A percentile compares a stretch with the other conserved stretches of the same genome.
Conservation (phyloP, 2,888 invertebrate species). For the Nephrotoma flavescens region DNA sequence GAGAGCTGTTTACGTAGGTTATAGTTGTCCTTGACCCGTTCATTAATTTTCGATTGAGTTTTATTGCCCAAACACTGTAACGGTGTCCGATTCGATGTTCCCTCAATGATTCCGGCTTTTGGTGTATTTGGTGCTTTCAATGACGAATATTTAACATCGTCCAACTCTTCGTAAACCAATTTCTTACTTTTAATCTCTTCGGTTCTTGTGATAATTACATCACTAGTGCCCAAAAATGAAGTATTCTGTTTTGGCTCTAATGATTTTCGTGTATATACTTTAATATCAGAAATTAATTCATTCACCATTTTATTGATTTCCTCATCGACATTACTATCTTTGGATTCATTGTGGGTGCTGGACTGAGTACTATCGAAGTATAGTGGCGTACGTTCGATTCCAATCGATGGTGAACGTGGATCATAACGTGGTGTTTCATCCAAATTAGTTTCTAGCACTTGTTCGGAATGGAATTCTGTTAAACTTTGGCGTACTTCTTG, state of each 20-base stretch:
- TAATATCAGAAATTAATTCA: slow-evolving; percentile 1
- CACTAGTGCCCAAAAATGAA: too few relatives aligned
- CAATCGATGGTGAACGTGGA: slow-evolving; percentile 26
- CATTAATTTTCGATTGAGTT: neutral
- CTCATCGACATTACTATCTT: neutral
- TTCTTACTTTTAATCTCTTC: neutral
- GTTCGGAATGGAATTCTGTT: neutral
- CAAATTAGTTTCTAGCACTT: neutral
- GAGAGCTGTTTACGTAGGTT: neutral
- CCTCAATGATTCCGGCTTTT: neutral
- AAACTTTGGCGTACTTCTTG: neutral
- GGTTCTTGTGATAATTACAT: neutral
- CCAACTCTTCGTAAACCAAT: neutral
- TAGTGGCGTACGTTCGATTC: slow-evolving; percentile 27
- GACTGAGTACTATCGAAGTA: slow-evolving; percentile 22
- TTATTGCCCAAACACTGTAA: neutral
- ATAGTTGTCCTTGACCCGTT: neutral
- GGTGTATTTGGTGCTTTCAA: neutral
- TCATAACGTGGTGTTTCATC: slow-evolving; percentile 15
- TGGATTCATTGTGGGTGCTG: neutral
- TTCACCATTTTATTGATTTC: neutral
- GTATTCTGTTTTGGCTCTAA: neutral
- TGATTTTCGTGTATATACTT: neutral
- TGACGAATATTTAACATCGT: neutral
- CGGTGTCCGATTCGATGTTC: neutral